A percentile compares a stretch with the other conserved stretches of the same genome.
These are phyloP conservation scores for Oasisia sp. DNA, from an alignment of 2,888 invertebrate genomes.

Conservation along the genomic window DNA sequence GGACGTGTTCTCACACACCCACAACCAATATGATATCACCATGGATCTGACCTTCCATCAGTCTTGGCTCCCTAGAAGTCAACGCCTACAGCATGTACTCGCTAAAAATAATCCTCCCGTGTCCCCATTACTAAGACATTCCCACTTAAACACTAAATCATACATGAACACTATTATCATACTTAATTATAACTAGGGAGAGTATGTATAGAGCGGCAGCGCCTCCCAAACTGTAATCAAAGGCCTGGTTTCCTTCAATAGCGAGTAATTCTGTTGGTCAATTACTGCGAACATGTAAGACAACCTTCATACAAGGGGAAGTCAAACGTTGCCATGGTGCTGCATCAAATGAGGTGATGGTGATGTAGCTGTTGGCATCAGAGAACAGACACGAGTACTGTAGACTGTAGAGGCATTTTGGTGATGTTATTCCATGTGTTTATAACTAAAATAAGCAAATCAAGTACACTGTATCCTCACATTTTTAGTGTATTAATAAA, in stretches of 20 bases:
- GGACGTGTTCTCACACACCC: neutral
- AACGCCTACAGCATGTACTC: neutral
- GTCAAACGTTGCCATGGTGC: constrained; percentile 6
- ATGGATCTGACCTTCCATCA: neutral
- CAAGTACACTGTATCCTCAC: neutral
- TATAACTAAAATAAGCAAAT: neutral
- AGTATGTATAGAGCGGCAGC: neutral
- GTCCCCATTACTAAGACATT: neutral
- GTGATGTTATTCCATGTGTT: neutral
- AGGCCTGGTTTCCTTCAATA: neutral
- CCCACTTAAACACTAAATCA: neutral
- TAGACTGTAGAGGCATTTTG: neutral
- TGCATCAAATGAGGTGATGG: neutral
- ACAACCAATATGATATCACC: neutral
- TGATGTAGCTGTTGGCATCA: neutral
- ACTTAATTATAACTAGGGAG: neutral
- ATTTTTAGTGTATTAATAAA: neutral
- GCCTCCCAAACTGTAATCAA: neutral
- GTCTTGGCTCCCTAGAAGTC: neutral
- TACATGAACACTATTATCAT: neutral
- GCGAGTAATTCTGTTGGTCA: neutral
- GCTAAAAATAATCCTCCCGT: neutral
- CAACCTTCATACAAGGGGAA: neutral
- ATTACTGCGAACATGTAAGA: constrained; percentile 2
- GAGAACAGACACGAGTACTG: neutral